Evolutionary conservation across 2,113 vertebrate genomes (phyloP), one percentile per base, ranked within the genome.

Genomic region (Silurus meridionalis): DNA sequence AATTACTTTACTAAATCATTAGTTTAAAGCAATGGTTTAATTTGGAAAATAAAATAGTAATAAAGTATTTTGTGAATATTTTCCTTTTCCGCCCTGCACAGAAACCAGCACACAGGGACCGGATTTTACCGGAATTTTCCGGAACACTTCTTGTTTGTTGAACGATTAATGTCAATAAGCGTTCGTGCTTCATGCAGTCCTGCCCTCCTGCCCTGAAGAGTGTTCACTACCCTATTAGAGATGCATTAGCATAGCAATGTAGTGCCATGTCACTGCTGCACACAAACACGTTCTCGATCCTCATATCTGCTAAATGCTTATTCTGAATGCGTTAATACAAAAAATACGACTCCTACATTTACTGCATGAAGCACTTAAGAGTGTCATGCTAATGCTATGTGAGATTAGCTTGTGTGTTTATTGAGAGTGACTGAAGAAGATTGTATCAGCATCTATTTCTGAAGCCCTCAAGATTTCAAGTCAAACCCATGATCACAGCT

Each of bases 161-260:
- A 46, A 8, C 1, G 6, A 0, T 50, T 74, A 74, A 48, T 48
- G 19, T 74, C 46, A 50, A 5, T 74, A 50, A 50, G 19, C 10
- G 21, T 14, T 15, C 28, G 25, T 72, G 61, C 64, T 87, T 85
- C 14, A n/a, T 23, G 67, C 19, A 83, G 63, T 82, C 72, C 72
- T 79, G 67, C 19, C 86, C 72, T 82, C 72, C 72, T 79, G 58
- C 61, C 83, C 80, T 75, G 55, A 48, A 69, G 25, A 83, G 57
- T 83, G 87, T 80, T 85, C 15, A 50, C 25, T 25, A 50, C 55
- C 85, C 83, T 89, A 58, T 85, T 85, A 66, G 63, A 48, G 25
- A 25, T 83, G n/a, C 75, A 85, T 85, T 85, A 85, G 63, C 86
- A 83, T 87, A 67, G 55, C 57, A 37, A 64, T 79, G 75, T 69